A percentile compares a stretch with the other conserved stretches of the same genome.
Evolutionary conservation across 2,888 invertebrate species (phyloP).

Genomic region (Lochmaea capreae): DNA sequence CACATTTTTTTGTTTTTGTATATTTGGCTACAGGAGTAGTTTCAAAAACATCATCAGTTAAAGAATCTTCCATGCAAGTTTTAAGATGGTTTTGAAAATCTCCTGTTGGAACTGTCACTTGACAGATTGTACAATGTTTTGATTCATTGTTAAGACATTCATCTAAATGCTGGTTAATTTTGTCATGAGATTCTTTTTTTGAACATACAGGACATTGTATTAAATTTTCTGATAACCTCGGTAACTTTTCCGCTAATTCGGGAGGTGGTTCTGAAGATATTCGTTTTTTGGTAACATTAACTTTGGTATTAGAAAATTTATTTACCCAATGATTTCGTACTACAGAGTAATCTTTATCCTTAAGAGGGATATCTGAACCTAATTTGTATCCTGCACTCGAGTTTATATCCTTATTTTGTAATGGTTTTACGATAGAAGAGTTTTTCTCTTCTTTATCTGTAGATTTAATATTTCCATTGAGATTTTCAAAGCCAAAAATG

Average conservation of each 20-base stretch:
- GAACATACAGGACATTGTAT: constrained; percentile 64
- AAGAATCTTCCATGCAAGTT: constrained; percentile 45
- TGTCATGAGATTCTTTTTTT: constrained; percentile 47
- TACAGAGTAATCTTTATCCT: constrained; percentile 52
- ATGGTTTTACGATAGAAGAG: background rate
- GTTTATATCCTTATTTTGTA: constrained; percentile 6
- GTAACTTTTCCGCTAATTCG: constrained; percentile 37
- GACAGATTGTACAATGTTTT: constrained; percentile 35
- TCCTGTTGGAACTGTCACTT: background rate
- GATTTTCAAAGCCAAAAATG: constrained; percentile 52
- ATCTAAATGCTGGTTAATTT: constrained; percentile 61
- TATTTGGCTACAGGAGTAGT: constrained; percentile 21
- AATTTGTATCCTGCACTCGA: background rate
- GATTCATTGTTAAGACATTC: constrained; percentile 49
- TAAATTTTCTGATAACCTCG: constrained; percentile 32
- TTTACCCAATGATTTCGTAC: constrained; percentile 64
- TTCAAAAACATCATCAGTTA: constrained; percentile 40
- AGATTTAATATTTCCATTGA: constrained; percentile 33
- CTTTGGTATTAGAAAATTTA: constrained; percentile 55
- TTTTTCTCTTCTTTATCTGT: constrained; percentile 12
- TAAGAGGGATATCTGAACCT: constrained; percentile 15
- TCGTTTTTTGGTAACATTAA: constrained; percentile 27
- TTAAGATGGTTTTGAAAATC: constrained; percentile 48
- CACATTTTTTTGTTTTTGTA: constrained; percentile 62
- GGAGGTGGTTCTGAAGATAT: constrained; percentile 16